Percentiles rank a stretch among this genome's conserved stretches.
These are phyloP conservation scores for Sparus aurata DNA, from an alignment of 2,797 vertebrate species.

Conservation along the genomic window DNA sequence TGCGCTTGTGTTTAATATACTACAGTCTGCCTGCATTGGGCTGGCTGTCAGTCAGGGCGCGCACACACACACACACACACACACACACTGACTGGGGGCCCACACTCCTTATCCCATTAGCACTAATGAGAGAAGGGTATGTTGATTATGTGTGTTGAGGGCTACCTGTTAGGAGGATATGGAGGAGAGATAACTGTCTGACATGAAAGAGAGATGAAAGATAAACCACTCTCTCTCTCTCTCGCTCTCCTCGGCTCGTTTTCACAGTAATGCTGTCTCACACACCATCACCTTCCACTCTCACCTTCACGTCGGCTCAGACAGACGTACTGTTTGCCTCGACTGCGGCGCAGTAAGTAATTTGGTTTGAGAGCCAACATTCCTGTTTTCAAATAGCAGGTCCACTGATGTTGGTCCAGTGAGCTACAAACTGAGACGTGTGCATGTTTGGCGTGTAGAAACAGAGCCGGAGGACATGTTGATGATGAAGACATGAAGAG, in stretches of 20 bases:
- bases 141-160: slow-evolving; percentile 72
- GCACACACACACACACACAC: slow-evolving; percentile 48
- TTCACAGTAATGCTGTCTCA: slow-evolving; percentile 32
- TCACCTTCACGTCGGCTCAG: slow-evolving; percentile 49
- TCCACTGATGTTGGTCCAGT: slow-evolving; percentile 68
- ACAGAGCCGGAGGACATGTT: not conserved
- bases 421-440: slow-evolving; percentile 35
- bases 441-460: slow-evolving; percentile 13
- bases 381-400: slow-evolving; percentile 69
- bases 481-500: slow-evolving; percentile 21
- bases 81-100: slow-evolving; percentile 40
- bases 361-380: slow-evolving; percentile 70
- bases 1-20: slow-evolving; percentile 91
- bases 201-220: slow-evolving; percentile 62
- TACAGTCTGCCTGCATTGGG: slow-evolving; percentile 87
- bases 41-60: slow-evolving; percentile 87
- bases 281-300: slow-evolving; percentile 40
- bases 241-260: slow-evolving; percentile 30
- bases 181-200: slow-evolving; percentile 38
- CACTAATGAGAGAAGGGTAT: slow-evolving; percentile 80
- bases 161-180: slow-evolving; percentile 68
- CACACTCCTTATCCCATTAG: slow-evolving; percentile 82
- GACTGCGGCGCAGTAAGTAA: slow-evolving; percentile 64
- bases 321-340: slow-evolving; percentile 51
- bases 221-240: slow-evolving; percentile 47